Base-by-base conservation (phyloP, 2,113 vertebrate species). In the Miniopterus natalensis region DNA sequence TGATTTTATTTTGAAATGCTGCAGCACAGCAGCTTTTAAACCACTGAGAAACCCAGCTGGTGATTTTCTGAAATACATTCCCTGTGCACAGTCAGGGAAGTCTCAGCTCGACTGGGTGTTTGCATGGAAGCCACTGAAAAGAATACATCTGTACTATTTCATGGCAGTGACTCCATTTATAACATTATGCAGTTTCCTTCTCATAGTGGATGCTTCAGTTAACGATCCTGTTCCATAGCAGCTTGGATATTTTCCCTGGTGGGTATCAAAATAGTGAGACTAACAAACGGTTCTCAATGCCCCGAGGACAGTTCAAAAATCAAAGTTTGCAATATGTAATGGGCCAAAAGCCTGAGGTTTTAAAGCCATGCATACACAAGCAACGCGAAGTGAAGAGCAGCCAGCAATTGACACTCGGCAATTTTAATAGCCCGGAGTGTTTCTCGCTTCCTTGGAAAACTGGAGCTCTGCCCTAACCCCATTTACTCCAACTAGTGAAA, bases 121-220 rank as follows among this genome's bases (percentile, higher is more conserved):
- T 97, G 96, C 80, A 97, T 51, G 87, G 78, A 96, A 96, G 97
- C 95, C 97, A 94, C 93, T 95, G 94, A 84, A 96, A 98, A 96
- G 92, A 98, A 98, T 97, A 47, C 92, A 97, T 96, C 93, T 96
- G 95, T 96, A 93, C 97, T 98, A 97, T 96, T 97, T 98, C 94
- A 75, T 97, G 94, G 90, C 92, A 70, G 84, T 95, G 97, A 98
- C 98, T 98, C 95, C 95, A 90, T 96, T 97, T 98, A 94, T 18
- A 96, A 78, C 93, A 92, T 96, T 90, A 94, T 77, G 83, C 91
- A 94, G 91, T 96, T 98, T 96, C 89, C 61, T 86, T 84, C 95
- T 97, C 88, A 90, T 85, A 90, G 80, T 94, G 96, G 77, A 92
- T 97, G 71, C 71, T 97, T 97, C 92, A 94, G 93, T 97, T 97